Evolutionary conservation across 2,113 vertebrate species (phyloP), one percentile per base, ranked within the genome.

Genomic region (Sorex araneus): DNA sequence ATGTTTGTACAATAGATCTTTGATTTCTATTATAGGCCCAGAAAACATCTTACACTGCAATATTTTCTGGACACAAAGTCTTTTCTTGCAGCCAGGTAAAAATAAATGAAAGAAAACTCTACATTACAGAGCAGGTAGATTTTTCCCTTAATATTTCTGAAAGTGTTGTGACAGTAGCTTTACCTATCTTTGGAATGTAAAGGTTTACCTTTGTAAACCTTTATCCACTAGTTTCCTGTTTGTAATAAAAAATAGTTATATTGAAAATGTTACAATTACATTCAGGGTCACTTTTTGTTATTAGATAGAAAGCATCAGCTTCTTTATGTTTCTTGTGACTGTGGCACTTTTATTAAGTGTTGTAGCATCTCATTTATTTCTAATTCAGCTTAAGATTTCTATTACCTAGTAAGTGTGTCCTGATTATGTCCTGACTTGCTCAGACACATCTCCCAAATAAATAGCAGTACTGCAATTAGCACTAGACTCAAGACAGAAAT

Each of bases 381-480:
- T 87, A 95, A 95, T 94, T 91, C 34, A 36, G 74, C 32, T 27
- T 1, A 79, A 93, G 84, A 82, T 82, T 85, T 88, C 88, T 83
- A n/a, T 92, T 93, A 84, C 47, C 84, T 92, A 81, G 54, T 87
- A 94, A 73, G 36, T 77, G 82, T 45, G 50, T 34, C 47, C 70
- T 77, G 91, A 90, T 93, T 94, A 40, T 84, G 60, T 92, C 63
- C 63, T 81, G 83, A 84, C 92, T 90, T 89, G 94, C 79, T 90
- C 82, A 63, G 84, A 64, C 77, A 84, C 89, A 95, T 93, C 94
- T 88, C 69, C 92, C 84, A 91, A 54, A 85, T 96, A 93, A 89
- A 84, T 66, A 77, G 73, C 6, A 2, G 71, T 71, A 60, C 30
- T 80, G 45, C 81, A 92, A 94, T 96, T 96, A 97, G 91, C 66